Base-by-base conservation (phyloP, 2,888 invertebrate genomes). In the Siphonodentalium dalli region DNA sequence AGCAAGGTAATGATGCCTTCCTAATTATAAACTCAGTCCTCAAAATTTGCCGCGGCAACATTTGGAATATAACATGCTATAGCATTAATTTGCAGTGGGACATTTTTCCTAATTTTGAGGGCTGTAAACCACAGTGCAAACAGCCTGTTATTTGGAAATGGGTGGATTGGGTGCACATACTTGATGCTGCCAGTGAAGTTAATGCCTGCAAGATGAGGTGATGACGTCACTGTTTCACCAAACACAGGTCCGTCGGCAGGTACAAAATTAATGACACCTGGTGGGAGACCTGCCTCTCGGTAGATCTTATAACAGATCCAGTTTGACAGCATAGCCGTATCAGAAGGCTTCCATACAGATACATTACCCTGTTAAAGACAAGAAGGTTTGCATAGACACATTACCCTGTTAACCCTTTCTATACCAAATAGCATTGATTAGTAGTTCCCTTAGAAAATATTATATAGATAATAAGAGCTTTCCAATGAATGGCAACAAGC, bases 121-220 rank as follows among this genome's bases (percentile, higher is more conserved):
- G 20, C 33, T 11, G 24, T 1, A 33, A 43, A 13, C 20, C 21
- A 38, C 11, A 38, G 15, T 20, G 15, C 1, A 20, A n/a, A 29
- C 13, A 44, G 8, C 18, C 15, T 18, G 28, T 39, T 8, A 42
- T 8, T 13, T 21, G 3, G n/a, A 6, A 9, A 43, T 13, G 15
- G 21, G 23, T 9, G 13, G 18, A 1, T 24, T n/a, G 34, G 28
- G 21, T 21, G 26, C 8, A 82, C 86, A 85, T 85, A 90, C 87
- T 92, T 92, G 45, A 96, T 95, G 55, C 96, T 97, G 61, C 99
- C 99, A 18, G 99, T 99, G 82, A 99, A 99, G 83, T 99, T 99
- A 66, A 99, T 89, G 6, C 94, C 98, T 13, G 95, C 90, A 40
- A 99, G 85, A 75, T 92, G 83, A 1, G 90, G 89, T 0, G 93